Evolutionary conservation across 2,113 vertebrate genomes (phyloP).

Genomic region (Gopherus evgoodei): DNA sequence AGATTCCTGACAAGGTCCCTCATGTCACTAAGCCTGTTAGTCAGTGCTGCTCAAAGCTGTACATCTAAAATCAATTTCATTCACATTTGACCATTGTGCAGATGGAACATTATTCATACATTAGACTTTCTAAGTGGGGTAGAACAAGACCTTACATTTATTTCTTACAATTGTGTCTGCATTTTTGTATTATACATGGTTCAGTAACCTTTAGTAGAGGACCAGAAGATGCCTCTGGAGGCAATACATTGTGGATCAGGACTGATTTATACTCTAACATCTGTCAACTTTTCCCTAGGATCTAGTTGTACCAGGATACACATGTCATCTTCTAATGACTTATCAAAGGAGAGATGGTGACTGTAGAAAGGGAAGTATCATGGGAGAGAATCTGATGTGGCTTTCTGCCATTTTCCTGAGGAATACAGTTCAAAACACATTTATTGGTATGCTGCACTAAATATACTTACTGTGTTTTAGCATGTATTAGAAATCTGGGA

Average conservation of each 20-base stretch:
- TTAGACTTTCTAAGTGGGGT: conserved; percentile 66
- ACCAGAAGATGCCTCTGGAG: conserved; percentile 68
- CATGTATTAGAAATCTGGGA: background rate
- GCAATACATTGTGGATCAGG: conserved; percentile 55
- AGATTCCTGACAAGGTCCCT: conserved; percentile 67
- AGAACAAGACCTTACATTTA: conserved; percentile 63
- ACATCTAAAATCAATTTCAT: conserved; percentile 75
- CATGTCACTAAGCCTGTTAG: conserved; percentile 67
- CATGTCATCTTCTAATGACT: conserved; percentile 67
- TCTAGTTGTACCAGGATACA: conserved; percentile 69
- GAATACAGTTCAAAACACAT: background rate
- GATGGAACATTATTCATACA: conserved; percentile 76
- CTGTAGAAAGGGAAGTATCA: background rate
- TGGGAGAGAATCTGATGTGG: background rate
- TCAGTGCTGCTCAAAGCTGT: conserved; percentile 49
- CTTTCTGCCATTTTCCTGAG: conserved; percentile 34
- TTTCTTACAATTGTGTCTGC: conserved; percentile 69
- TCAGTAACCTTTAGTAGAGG: conserved; percentile 67
- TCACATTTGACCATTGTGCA: conserved; percentile 68
- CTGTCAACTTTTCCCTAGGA: conserved; percentile 70
- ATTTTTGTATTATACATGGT: conserved; percentile 71
- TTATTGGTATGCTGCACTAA: background rate
- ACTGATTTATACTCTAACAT: conserved; percentile 76
- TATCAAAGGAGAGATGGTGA: conserved; percentile 51
- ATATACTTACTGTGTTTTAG: background rate